Base-by-base conservation (phyloP, 2,797 vertebrate genomes). In the Harpagifer antarcticus region DNA sequence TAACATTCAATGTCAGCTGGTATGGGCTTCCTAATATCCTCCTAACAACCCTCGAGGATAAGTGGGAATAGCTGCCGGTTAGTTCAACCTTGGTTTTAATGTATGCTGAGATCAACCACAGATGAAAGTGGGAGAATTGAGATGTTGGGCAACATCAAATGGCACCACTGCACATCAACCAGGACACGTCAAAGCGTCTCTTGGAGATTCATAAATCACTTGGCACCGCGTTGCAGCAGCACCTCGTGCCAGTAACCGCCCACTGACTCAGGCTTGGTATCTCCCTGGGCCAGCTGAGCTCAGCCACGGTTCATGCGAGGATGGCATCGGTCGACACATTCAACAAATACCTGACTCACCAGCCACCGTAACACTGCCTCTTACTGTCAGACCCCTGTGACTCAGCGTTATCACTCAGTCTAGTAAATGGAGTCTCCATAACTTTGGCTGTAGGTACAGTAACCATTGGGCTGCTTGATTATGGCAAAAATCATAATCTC, bases 91-190 rank as follows among this genome's bases (percentile, higher is more conserved):
- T 67, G 31, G 64, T 72, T 84, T 37, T 78, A 54, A 62, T 82
- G 61, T 60, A 59, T 72, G 40, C 45, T 61, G 11, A 74, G 48
- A 76, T 74, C 59, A 50, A 72, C 40, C 63, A 52, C 7, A 80
- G 17, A 78, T 70, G 64, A 78, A 79, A 81, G 82, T 40, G 23
- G 9, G 48, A 81, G 71, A 67, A 74, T 72, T 56, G 0, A 74
- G 72, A 83, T 84, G 78, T 90, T 73, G 78, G 53, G 61, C 55
- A 69, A 84, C 75, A 88, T 86, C 73, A 79, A 77, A 78, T 82
- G 68, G 80, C 62, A 72, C 69, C 57, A 16, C 53, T 65, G 75
- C 63, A 68, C 79, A 76, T 76, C 54, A 79, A 77, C 75, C 75
- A 76, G 52, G 81, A 56, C 72, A 74, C 2, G 57, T 79, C 81